phyloP scores from a whole-genome alignment of 2,797 vertebrate genomes.

The Cirrhinus mrigala region DNA sequence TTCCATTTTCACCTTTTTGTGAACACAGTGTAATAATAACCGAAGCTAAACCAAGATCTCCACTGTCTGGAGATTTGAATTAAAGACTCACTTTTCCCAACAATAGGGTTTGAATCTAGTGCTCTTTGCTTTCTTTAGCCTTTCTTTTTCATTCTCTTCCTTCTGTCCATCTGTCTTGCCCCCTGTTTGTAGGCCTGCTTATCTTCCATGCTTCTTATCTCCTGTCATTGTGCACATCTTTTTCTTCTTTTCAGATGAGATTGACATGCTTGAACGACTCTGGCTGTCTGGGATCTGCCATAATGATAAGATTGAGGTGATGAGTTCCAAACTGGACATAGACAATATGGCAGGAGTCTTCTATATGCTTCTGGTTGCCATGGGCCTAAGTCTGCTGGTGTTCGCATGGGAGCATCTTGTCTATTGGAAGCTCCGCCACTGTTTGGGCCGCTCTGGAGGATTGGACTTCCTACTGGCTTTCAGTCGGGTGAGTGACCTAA shows the following conservation, averaged over 20 bases:
- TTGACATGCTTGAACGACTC: constrained; percentile 75
- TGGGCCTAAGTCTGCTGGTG: constrained; percentile 81
- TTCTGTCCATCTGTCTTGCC: not conserved
- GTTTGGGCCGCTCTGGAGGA: constrained; percentile 83
- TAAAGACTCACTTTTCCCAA: constrained; percentile 37
- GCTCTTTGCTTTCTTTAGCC: not conserved
- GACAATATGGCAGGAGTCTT: constrained; percentile 85
- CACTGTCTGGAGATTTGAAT: constrained; percentile 36
- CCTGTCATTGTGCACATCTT: constrained; percentile 8
- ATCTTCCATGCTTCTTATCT: constrained; percentile 42
- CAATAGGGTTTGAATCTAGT: constrained; percentile 28
- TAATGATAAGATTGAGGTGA: constrained; percentile 82
- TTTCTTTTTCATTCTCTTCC: constrained; percentile 16
- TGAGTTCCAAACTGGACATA: constrained; percentile 88
- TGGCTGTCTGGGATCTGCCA: constrained; percentile 72
- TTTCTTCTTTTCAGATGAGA: constrained; percentile 70
- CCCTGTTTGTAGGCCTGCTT: constrained; percentile 7
- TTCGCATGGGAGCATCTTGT: constrained; percentile 88
- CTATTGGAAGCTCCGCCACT: constrained; percentile 88
- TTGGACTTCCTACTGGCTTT: constrained; percentile 89
- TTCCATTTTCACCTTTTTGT: constrained; percentile 45
- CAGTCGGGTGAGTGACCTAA: constrained; percentile 82
- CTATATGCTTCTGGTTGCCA: constrained; percentile 83
- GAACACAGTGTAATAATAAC: constrained; percentile 43
- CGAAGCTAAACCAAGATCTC: constrained; percentile 25